phyloP scores from a whole-genome alignment of 2,113 vertebrate genomes.

The Meleagris gallopavo region DNA sequence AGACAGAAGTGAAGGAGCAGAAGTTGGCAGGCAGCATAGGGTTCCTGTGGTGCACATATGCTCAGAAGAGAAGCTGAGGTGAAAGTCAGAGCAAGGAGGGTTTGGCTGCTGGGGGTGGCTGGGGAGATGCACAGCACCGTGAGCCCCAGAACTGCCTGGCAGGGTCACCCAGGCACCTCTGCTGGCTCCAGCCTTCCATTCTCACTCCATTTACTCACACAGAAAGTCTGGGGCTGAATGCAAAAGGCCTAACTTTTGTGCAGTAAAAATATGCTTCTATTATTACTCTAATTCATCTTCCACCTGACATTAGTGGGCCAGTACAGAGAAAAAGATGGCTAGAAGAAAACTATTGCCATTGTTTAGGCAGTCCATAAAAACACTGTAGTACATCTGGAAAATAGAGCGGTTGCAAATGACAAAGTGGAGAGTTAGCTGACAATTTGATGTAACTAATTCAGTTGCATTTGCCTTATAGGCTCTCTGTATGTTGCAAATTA shows the following conservation, averaged over 20 bases:
- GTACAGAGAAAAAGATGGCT: neutral
- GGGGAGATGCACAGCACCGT: neutral
- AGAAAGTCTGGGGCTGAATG: neutral
- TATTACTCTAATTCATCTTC: neutral
- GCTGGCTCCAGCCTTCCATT: neutral
- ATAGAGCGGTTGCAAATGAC: neutral
- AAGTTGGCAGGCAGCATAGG: neutral
- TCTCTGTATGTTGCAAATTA: neutral
- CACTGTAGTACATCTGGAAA: neutral
- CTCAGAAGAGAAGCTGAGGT: neutral
- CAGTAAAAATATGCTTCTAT: neutral
- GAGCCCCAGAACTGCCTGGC: neutral
- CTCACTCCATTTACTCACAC: neutral
- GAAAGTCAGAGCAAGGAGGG: neutral
- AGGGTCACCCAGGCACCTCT: neutral
- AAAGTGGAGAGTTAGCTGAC: neutral
- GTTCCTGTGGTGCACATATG: neutral
- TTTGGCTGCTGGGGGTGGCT: neutral
- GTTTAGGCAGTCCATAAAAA: neutral
- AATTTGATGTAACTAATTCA: neutral
- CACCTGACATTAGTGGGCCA: neutral
- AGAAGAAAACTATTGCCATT: neutral
- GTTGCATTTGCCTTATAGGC: neutral
- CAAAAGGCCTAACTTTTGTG: neutral
- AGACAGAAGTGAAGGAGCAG: neutral